Evolutionary conservation across 2,113 vertebrate species (phyloP).

Genomic region (Sitta europaea): DNA sequence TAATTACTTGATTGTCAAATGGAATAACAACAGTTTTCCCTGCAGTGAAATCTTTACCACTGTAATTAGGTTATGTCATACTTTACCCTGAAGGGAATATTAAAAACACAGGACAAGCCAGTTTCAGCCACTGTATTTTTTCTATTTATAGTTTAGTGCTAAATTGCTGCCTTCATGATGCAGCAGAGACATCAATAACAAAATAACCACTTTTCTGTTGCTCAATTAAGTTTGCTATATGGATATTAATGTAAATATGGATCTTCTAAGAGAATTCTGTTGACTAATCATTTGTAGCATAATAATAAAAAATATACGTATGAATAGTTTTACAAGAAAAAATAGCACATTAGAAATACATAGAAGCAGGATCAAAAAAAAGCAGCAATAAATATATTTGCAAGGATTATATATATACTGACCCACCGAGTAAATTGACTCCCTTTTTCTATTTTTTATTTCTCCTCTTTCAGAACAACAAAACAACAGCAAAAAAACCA

Average conservation of each 20-base stretch:
- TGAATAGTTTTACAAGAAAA: background rate
- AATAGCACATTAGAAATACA: background rate
- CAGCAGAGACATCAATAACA: conserved; percentile 56
- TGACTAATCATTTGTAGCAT: conserved; percentile 34
- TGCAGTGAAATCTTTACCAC: conserved; percentile 63
- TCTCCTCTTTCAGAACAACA: background rate
- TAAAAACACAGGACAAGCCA: conserved; percentile 66
- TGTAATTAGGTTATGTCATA: conserved; percentile 75
- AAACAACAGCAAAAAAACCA: background rate
- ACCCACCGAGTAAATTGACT: background rate
- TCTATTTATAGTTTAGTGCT: conserved; percentile 66
- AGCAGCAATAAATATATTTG: background rate
- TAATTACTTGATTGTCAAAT: conserved; percentile 78
- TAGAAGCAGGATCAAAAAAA: background rate
- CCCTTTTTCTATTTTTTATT: rapidly evolving
- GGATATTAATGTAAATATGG: conserved; percentile 54
- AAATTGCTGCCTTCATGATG: conserved; percentile 63
- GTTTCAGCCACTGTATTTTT: conserved; percentile 48
- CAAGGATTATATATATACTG: background rate
- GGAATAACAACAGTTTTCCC: conserved; percentile 70
- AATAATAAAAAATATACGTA: background rate
- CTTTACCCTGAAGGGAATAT: conserved; percentile 68
- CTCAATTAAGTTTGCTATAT: conserved; percentile 55
- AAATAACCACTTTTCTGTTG: conserved; percentile 34
- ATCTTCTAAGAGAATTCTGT: conserved; percentile 23